Base-by-base conservation (phyloP, 2,888 invertebrate genomes). In the Drosophila kanekoi region DNA sequence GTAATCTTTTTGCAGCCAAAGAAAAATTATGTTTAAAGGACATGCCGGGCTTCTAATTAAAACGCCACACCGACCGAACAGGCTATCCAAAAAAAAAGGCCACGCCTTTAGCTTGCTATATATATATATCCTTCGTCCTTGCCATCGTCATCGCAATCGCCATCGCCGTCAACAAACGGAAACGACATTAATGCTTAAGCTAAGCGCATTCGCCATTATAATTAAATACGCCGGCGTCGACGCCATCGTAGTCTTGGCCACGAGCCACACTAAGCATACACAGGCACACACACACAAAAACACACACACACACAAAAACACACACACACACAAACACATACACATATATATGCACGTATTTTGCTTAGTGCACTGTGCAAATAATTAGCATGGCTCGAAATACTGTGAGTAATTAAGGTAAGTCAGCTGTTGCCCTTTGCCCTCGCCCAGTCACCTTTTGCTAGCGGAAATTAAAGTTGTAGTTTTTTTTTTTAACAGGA, bases 401-500 rank as follows among this genome's bases (percentile, higher is more conserved):
- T 68, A 59, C 70, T 47, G 69, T 71, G 80, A 79, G 89, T 89
- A 89, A 85, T 85, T 89, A 85, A 89, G 87, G 81, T 77, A 81
- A 79, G 74, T 88, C 81, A 88, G 81, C 88, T 83, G 81, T 69
- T 83, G 66, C 51, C 72, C 60, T 40, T 43, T 47, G 47, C 32
- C 53, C 49, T 14, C 28, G 56, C 18, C 32, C 8, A 28, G 33
- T 4, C 32, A 45, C 16, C 37, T 38, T 37, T 63, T 67, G 58
- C 37, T 54, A 74, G 53, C 86, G 88, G 81, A 84, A 84, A 88
- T 84, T 72, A 86, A 83, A 86, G 77, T 84, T 63, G 60, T 53
- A 57, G 16, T 61, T 64, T 57, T 80, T 59, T 49, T 20, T 44
- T 60, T 6, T 13, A 53, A 11, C 32, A 13, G 33, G 52, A 56